phyloP scores from a whole-genome alignment of 2,888 invertebrate genomes.

The Lepidocyrtinus sp. region DNA sequence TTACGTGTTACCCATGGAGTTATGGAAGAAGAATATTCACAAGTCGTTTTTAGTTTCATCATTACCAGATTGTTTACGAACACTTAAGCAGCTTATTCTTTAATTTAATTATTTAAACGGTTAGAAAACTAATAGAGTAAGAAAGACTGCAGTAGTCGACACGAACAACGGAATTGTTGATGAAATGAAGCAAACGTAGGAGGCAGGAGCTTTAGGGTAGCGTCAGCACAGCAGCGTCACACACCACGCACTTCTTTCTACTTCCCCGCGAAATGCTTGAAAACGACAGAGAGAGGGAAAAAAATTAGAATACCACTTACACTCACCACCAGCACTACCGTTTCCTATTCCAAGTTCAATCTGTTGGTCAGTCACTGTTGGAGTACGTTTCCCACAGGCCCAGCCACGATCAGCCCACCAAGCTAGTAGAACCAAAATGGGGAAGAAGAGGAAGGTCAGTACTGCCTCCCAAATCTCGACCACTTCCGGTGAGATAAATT shows the following conservation, averaged over 20 bases:
- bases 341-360: conserved; percentile 72
- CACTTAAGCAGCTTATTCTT: no score
- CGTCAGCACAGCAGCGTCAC: not conserved
- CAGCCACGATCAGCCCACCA: conserved; percentile 75
- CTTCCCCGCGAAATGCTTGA: not conserved
- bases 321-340: conserved; percentile 70
- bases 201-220: not conserved
- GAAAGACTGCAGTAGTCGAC: not conserved
- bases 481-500: conserved; percentile 72
- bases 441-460: conserved; percentile 76
- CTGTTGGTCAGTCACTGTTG: conserved; percentile 72
- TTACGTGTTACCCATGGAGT: no score
- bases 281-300: not conserved
- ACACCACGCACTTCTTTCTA: not conserved
- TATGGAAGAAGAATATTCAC: no score
- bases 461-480: conserved; percentile 77
- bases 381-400: conserved; percentile 72
- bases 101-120: no score
- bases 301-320: not conserved
- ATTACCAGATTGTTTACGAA: no score
- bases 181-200: not conserved
- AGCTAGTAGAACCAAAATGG: conserved; percentile 75
- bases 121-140: not conserved
- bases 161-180: not conserved
- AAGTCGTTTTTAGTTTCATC: no score